These are phyloP conservation scores for Salvelinus namaycush DNA, from an alignment of 2,113 vertebrate genomes.

Conservation along the genomic window DNA sequence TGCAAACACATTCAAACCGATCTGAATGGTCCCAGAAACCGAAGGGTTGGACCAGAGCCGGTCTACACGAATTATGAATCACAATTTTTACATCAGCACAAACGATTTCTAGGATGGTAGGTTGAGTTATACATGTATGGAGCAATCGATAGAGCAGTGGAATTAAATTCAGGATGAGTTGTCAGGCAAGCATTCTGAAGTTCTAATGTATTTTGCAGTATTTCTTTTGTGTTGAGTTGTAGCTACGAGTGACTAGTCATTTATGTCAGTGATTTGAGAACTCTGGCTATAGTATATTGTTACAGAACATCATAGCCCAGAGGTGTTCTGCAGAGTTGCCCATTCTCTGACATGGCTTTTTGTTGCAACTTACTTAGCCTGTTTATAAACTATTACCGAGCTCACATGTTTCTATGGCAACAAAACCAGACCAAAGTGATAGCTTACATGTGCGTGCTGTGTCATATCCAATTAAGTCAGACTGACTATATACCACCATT, in stretches of 20 bases:
- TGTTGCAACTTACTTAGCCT: constrained; percentile 80
- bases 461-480: constrained; percentile 98
- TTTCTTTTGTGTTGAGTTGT: constrained; percentile 53
- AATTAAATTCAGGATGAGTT: no score
- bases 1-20: no score
- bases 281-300: constrained; percentile 60
- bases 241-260: constrained; percentile 19
- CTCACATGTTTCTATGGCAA: constrained; percentile 82
- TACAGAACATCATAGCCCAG: constrained; percentile 68
- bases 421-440: constrained; percentile 83
- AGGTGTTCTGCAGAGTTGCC: constrained; percentile 68
- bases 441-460: constrained; percentile 90
- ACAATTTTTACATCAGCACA: no score
- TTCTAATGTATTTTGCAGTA: constrained; percentile 52
- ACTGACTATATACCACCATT: constrained; percentile 88
- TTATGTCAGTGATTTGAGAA: constrained; percentile 61
- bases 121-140: no score
- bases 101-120: no score
- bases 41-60: no score
- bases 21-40: no score
- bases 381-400: constrained; percentile 77
- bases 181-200: constrained; percentile 27
- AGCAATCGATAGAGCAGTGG: no score
- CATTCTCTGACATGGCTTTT: constrained; percentile 72
- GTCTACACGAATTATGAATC: no score